Conservation (phyloP, 2,113 vertebrate species). For the Colinus virginianus region DNA sequence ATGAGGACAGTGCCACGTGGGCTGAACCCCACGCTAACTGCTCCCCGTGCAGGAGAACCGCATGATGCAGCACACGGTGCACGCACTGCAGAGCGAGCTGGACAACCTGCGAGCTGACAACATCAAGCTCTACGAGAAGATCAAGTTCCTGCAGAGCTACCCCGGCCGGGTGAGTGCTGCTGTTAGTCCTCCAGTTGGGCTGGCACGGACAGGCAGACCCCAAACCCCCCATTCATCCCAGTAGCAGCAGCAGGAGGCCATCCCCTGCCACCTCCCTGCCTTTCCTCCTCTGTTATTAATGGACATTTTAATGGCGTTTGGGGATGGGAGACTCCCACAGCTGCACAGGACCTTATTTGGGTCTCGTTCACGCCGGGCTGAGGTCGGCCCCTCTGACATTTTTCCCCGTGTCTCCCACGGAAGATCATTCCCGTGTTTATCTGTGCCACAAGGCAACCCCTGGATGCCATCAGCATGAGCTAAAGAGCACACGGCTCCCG, state of each 20-base stretch:
- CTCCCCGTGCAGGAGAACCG: slow-evolving; percentile 82
- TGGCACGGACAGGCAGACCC: accelerated
- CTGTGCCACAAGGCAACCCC: slow-evolving; percentile 51
- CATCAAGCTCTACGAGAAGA: slow-evolving; percentile 98
- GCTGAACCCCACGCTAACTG: not conserved
- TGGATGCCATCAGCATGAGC: slow-evolving; percentile 31
- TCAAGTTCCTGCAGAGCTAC: slow-evolving; percentile 98
- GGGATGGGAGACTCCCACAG: not conserved
- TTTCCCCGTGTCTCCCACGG: not conserved
- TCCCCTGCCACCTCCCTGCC: not conserved
- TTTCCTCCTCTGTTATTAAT: accelerated
- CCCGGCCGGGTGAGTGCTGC: slow-evolving; percentile 84
- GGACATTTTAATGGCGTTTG: not conserved
- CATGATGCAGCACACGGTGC: slow-evolving; percentile 91
- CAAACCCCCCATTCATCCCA: not conserved
- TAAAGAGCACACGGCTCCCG: slow-evolving; percentile 24
- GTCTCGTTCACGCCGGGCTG: not conserved
- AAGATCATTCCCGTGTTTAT: slow-evolving; percentile 32
- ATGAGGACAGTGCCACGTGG: not conserved
- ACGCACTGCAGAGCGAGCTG: slow-evolving; percentile 92
- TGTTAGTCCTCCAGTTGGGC: accelerated
- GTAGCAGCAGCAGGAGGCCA: not conserved
- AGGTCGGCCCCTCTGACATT: slow-evolving; percentile 6
- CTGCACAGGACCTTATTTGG: slow-evolving; percentile 20
- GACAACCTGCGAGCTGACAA: slow-evolving; percentile 96